These are phyloP conservation scores for Punctoribates punctum DNA, from an alignment of 2,888 invertebrate genomes.

Conservation along the genomic window DNA sequence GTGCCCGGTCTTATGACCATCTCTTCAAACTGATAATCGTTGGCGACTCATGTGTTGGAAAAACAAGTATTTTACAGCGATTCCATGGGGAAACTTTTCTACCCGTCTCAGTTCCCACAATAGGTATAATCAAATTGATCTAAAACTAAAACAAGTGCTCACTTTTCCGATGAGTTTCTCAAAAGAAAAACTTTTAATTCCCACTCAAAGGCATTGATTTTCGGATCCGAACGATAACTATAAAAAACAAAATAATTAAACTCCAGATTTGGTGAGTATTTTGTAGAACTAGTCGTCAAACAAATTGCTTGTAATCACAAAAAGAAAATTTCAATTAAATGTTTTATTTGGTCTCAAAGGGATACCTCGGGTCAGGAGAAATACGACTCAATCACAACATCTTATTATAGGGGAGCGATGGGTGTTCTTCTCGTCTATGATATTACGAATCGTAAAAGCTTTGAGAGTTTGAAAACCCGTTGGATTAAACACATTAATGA, in stretches of 20 bases:
- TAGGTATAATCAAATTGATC: neutral
- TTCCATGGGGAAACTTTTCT: conserved; percentile 23
- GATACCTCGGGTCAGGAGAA: conserved; percentile 30
- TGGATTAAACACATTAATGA: conserved; percentile 24
- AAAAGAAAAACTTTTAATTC: neutral
- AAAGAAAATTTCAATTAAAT: neutral
- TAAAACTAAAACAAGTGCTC: neutral
- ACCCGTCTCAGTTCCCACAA: neutral
- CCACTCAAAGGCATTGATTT: conserved; percentile 21
- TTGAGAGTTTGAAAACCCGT: conserved; percentile 18
- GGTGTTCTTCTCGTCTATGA: conserved; percentile 23
- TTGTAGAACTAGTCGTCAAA: neutral
- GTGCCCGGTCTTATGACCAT: conserved; percentile 16
- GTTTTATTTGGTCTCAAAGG: neutral
- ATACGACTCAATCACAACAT: conserved; percentile 33
- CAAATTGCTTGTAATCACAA: neutral
- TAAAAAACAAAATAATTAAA: conserved; percentile 29
- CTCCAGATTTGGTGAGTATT: conserved; percentile 34
- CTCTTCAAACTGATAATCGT: conserved; percentile 27
- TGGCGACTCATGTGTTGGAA: conserved; percentile 34
- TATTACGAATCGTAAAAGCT: conserved; percentile 22
- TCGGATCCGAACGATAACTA: conserved; percentile 19
- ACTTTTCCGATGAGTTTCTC: neutral
- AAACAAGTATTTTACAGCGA: conserved; percentile 31
- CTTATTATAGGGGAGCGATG: conserved; percentile 34